These are phyloP conservation scores for Mormyrus iriodes DNA, from an alignment of 2,113 vertebrate genomes.

Conservation along the genomic window DNA sequence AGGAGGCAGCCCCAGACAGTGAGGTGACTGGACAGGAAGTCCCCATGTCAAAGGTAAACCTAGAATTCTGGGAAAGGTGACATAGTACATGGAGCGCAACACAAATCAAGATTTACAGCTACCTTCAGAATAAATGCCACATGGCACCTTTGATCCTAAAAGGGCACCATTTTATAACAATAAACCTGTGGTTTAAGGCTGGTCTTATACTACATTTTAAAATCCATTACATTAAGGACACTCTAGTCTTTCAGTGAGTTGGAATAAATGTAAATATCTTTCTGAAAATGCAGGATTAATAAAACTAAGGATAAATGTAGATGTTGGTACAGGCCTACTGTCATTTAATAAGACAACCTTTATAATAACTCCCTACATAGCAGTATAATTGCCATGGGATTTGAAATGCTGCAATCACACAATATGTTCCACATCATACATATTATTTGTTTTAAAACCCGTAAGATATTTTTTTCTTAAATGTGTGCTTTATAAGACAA, in stretches of 20 bases:
- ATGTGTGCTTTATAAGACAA: slow-evolving; percentile 26
- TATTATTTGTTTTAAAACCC: slow-evolving; percentile 32
- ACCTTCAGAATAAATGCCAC: background rate
- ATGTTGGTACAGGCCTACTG: background rate
- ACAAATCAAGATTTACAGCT: background rate
- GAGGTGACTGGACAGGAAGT: slow-evolving; percentile 59
- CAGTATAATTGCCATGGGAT: background rate
- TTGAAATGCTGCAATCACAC: background rate
- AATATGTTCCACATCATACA: background rate
- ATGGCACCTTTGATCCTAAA: background rate
- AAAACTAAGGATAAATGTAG: background rate
- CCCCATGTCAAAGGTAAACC: slow-evolving; percentile 52
- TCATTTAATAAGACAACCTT: background rate
- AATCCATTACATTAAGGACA: background rate
- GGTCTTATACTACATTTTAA: background rate
- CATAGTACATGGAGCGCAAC: background rate
- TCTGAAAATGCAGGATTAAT: background rate
- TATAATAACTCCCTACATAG: background rate
- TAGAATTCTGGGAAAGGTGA: background rate
- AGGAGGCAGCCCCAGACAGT: slow-evolving; percentile 48
- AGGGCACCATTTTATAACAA: background rate
- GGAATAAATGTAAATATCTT: background rate
- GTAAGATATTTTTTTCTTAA: slow-evolving; percentile 38
- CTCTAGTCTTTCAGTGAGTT: background rate
- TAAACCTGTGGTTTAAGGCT: background rate